phyloP scores from a whole-genome alignment of 2,888 invertebrate species.

The Silvanus unidentatus region DNA sequence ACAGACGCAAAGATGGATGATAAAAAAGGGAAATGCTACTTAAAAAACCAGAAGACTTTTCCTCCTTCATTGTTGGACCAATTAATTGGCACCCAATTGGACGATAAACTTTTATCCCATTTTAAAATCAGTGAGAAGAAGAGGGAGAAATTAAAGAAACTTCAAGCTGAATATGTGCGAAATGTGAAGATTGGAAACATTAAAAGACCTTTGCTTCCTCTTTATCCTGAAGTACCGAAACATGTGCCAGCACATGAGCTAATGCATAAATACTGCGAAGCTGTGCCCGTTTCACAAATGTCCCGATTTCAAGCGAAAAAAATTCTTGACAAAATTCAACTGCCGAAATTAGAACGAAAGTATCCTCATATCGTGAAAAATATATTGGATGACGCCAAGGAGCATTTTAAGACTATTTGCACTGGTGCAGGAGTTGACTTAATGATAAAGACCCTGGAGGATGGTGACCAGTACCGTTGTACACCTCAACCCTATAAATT shows the following conservation, averaged over 20 bases:
- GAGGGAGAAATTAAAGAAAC: constrained; percentile 28
- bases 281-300: constrained; percentile 58
- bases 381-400: constrained; percentile 53
- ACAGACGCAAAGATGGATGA: background rate
- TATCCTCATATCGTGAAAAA: constrained; percentile 52
- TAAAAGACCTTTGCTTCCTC: constrained; percentile 29
- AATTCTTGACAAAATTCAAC: constrained; percentile 55
- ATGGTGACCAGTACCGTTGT: constrained; percentile 44
- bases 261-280: constrained; percentile 53
- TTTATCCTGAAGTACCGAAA: constrained; percentile 35
- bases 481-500: constrained; percentile 54
- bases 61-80: constrained; percentile 25
- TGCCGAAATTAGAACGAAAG: constrained; percentile 50
- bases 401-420: constrained; percentile 56
- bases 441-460: constrained; percentile 55
- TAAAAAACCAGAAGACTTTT: background rate
- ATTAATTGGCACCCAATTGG: constrained; percentile 30
- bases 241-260: constrained; percentile 42
- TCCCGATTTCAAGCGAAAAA: constrained; percentile 55
- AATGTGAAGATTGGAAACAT: constrained; percentile 34
- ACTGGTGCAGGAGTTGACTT: constrained; percentile 60
- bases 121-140: constrained; percentile 33
- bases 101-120: constrained; percentile 33
- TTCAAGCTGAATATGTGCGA: constrained; percentile 33
- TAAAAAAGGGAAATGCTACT: background rate